Evolutionary conservation across 23 tunicate genomes (phyloP).

Genomic region (Clavelina lepadiformis): DNA sequence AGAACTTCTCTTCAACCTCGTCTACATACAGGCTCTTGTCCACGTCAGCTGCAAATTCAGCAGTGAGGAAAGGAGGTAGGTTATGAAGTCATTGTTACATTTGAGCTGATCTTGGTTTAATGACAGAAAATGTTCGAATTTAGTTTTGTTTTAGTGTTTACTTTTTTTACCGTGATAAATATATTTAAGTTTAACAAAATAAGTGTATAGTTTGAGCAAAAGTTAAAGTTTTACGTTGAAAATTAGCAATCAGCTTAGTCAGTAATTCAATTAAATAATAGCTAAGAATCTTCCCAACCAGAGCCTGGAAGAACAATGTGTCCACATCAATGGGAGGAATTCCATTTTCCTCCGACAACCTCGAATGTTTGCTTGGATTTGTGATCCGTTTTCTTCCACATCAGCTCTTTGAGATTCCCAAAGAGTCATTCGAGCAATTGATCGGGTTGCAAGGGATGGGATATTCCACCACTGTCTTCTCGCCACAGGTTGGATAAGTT

Average conservation of each 20-base stretch:
- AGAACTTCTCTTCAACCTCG: conserved; percentile 42
- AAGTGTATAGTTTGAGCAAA: too few relatives aligned
- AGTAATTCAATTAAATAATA: too few relatives aligned
- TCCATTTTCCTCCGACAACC: conserved; percentile 15
- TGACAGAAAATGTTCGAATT: too few relatives aligned
- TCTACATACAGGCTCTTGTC: conserved; percentile 44
- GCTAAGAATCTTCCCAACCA: conserved; percentile 1
- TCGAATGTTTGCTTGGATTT: conserved; percentile 51
- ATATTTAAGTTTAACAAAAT: too few relatives aligned
- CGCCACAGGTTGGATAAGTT: conserved; percentile 34
- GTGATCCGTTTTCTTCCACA: conserved; percentile 35
- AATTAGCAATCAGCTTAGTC: too few relatives aligned
- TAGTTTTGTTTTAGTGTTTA: too few relatives aligned
- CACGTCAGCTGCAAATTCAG: conserved; percentile 51
- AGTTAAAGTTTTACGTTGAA: too few relatives aligned
- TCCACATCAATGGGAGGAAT: conserved; percentile 32
- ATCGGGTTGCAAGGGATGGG: neutral
- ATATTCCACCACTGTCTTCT: conserved; percentile 46
- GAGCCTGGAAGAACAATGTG: conserved; percentile 68
- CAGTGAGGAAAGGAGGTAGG: conserved; percentile 55
- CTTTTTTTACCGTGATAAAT: too few relatives aligned
- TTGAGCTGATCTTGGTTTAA: too few relatives aligned
- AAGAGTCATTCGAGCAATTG: conserved; percentile 5
- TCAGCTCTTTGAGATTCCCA: conserved; percentile 11
- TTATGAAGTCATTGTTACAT: too few relatives aligned